A percentile compares a stretch with the other conserved stretches of the same genome.
These are phyloP conservation scores for Pseudococcus viburni DNA, from an alignment of 2,888 invertebrate genomes.

Conservation along the genomic window DNA sequence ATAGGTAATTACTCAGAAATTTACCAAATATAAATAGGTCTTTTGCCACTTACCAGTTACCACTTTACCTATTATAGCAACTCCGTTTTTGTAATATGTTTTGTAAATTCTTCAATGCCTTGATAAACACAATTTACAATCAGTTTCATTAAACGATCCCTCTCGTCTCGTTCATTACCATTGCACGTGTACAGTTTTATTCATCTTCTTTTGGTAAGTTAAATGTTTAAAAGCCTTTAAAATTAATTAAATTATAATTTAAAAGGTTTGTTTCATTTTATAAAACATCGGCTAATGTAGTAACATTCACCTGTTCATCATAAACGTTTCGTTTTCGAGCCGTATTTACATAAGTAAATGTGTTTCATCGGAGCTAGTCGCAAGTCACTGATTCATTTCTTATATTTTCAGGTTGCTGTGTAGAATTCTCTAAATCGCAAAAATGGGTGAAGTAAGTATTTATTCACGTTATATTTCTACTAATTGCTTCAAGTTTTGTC, in stretches of 20 bases:
- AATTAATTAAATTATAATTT: background rate
- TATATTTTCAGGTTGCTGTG: background rate
- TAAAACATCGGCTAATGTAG: too few species aligned
- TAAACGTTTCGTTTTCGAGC: background rate
- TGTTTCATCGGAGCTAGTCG: background rate
- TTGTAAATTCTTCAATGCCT: background rate
- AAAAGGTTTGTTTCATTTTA: too few species aligned
- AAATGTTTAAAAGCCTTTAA: background rate
- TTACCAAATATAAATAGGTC: constrained; percentile 11
- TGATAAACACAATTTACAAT: background rate
- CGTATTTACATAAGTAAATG: background rate
- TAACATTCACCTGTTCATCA: background rate
- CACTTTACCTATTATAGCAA: background rate
- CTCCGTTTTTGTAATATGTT: constrained; percentile 5
- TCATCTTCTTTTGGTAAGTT: constrained; percentile 6
- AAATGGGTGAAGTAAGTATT: constrained; percentile 34
- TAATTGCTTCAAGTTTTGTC: background rate
- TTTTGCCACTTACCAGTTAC: background rate
- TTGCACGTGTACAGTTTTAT: constrained; percentile 46
- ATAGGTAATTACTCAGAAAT: background rate
- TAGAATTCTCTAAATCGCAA: background rate
- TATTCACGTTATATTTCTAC: background rate
- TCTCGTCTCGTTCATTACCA: background rate
- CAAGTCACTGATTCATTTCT: background rate
- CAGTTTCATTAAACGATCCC: background rate